Evolutionary conservation across 1,140 invertebrate species (phyloP).

Genomic region (Drosophila pachea): DNA sequence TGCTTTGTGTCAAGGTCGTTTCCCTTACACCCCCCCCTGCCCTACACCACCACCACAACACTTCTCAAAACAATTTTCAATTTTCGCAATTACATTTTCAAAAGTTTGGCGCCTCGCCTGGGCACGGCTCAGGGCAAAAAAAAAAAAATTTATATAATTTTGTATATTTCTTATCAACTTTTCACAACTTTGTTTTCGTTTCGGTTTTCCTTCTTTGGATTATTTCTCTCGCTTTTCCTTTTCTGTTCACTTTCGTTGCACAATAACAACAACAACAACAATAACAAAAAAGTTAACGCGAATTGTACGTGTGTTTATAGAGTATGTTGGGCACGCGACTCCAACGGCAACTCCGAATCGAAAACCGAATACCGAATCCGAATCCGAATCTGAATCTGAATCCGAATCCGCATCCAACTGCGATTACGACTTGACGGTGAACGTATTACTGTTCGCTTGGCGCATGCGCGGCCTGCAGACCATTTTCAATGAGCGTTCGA

Average conservation of each 20-base stretch:
- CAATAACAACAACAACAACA: slow-evolving; percentile 37
- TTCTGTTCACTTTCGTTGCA: slow-evolving; percentile 34
- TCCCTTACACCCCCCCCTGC: too few species aligned
- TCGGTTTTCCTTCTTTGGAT: not conserved
- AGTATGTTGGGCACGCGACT: slow-evolving; percentile 28
- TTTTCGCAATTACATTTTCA: slow-evolving; percentile 67
- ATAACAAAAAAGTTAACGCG: slow-evolving; percentile 34
- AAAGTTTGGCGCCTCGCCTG: slow-evolving; percentile 24
- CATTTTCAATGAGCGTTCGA: slow-evolving; percentile 75
- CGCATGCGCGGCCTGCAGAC: slow-evolving; percentile 69
- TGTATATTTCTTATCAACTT: slow-evolving; percentile 1
- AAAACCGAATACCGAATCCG: slow-evolving; percentile 7
- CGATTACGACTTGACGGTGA: slow-evolving; percentile 25
- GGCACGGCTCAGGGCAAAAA: not conserved
- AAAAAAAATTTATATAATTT: not conserved
- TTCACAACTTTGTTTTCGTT: slow-evolving; percentile 34
- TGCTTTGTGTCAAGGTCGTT: slow-evolving; percentile 36
- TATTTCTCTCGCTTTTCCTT: not conserved
- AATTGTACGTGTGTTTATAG: slow-evolving; percentile 20
- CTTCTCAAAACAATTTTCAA: slow-evolving; percentile 3
- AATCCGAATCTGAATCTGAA: slow-evolving; percentile 7
- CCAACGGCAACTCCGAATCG: not conserved
- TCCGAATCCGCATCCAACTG: not conserved
- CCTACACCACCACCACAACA: too few species aligned
- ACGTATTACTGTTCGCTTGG: slow-evolving; percentile 36